These are phyloP conservation scores for Monochamus saltuarius DNA, from an alignment of 1,140 invertebrate species.

Conservation along the genomic window DNA sequence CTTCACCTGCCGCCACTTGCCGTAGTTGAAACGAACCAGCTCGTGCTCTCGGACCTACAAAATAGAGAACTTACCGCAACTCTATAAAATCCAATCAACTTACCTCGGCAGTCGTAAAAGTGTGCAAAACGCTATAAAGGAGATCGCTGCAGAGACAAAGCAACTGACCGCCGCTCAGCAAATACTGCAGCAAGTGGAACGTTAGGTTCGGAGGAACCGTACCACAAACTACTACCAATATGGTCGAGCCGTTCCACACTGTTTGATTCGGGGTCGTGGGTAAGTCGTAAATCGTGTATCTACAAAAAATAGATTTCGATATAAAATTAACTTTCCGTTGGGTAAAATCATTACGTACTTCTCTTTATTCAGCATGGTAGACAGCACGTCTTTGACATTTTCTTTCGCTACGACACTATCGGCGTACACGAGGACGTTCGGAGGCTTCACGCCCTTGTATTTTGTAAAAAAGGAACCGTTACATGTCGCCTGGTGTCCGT, in stretches of 20 bases:
- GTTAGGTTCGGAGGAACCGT: conserved; percentile 66
- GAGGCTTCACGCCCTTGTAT: conserved; percentile 61
- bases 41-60: conserved; percentile 73
- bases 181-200: conserved; percentile 68
- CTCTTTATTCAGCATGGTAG: conserved; percentile 68
- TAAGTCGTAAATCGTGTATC: conserved; percentile 76
- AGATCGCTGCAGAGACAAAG: conserved; percentile 82
- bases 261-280: conserved; percentile 62
- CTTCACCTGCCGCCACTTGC: conserved; percentile 77
- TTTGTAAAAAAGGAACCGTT: background rate
- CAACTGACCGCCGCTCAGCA: conserved; percentile 73
- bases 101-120: conserved; percentile 79
- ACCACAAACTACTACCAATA: conserved; percentile 76
- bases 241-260: conserved; percentile 72
- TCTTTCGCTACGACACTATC: conserved; percentile 72
- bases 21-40: conserved; percentile 78
- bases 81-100: conserved; percentile 2
- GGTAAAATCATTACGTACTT: conserved; percentile 56
- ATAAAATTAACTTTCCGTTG: background rate
- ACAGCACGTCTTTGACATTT: conserved; percentile 67
- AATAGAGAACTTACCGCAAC: background rate
- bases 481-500: too few relatives aligned
- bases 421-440: conserved; percentile 81
- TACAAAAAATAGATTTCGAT: conserved; percentile 45
- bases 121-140: conserved; percentile 72